These are phyloP conservation scores for Drosophila subobscura DNA, from an alignment of 1,140 invertebrate genomes.

Conservation along the genomic window DNA sequence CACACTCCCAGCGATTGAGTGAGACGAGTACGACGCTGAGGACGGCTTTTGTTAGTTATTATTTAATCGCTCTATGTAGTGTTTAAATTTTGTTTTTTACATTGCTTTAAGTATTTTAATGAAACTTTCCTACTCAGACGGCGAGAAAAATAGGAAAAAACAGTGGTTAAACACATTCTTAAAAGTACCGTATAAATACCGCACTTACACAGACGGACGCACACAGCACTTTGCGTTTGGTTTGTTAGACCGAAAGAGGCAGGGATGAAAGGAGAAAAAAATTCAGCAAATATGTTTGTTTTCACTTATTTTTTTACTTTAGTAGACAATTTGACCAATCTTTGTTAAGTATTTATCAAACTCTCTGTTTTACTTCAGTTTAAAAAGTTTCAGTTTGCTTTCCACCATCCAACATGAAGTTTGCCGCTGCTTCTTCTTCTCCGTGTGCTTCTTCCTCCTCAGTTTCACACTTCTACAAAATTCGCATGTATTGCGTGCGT, in stretches of 20 bases:
- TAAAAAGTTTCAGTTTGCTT: slow-evolving; percentile 45
- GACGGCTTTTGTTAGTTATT: slow-evolving; percentile 64
- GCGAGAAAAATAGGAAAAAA: background rate
- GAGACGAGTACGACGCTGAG: slow-evolving; percentile 37
- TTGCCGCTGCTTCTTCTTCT: slow-evolving; percentile 74
- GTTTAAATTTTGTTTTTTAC: slow-evolving; percentile 15
- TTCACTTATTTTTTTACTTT: background rate
- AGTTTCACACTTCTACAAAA: slow-evolving; percentile 48
- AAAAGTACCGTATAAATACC: slow-evolving; percentile 43
- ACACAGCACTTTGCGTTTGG: slow-evolving; percentile 24
- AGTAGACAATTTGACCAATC: no score
- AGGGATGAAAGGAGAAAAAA: slow-evolving; percentile 23
- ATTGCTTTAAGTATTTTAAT: slow-evolving; percentile 6
- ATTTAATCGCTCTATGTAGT: slow-evolving; percentile 35
- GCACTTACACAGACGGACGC: slow-evolving; percentile 33
- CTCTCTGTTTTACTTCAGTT: slow-evolving; percentile 31
- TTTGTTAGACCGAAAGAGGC: slow-evolving; percentile 38
- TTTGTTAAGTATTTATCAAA: slow-evolving; percentile 18
- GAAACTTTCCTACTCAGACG: background rate
- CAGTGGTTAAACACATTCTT: background rate
- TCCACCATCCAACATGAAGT: slow-evolving; percentile 62
- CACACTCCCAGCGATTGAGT: slow-evolving; percentile 3
- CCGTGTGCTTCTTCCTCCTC: slow-evolving; percentile 52
- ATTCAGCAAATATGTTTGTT: slow-evolving; percentile 15
- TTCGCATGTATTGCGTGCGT: slow-evolving; percentile 68